Conservation (phyloP, 2,888 invertebrate species). For the Trichacis sp. region DNA sequence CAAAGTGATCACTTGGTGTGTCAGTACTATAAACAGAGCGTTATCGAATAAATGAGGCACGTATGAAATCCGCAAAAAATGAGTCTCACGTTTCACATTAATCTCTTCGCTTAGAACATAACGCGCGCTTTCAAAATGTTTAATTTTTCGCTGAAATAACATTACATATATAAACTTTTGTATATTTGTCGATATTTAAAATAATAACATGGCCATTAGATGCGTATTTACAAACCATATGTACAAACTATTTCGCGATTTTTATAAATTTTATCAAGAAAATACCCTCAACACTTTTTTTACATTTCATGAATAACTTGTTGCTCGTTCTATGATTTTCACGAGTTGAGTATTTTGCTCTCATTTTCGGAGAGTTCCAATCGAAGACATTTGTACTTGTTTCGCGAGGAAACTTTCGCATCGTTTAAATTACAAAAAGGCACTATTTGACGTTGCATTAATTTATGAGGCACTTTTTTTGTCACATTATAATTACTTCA, state of each 20-base stretch:
- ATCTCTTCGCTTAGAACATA: constrained; percentile 27
- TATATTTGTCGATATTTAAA: constrained; percentile 40
- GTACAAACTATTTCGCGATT: constrained; percentile 53
- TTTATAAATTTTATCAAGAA: constrained; percentile 34
- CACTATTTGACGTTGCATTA: too few relatives aligned
- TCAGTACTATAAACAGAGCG: constrained; percentile 50
- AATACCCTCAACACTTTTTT: constrained; percentile 9
- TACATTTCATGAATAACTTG: too few relatives aligned
- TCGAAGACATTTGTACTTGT: constrained; percentile 2
- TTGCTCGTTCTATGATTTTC: neutral
- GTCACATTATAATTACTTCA: too few relatives aligned
- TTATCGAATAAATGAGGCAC: constrained; percentile 39
- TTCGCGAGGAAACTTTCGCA: too few relatives aligned
- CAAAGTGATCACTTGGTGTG: constrained; percentile 46
- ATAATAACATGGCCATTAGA: constrained; percentile 55
- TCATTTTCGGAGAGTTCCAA: neutral
- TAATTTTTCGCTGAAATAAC: constrained; percentile 20
- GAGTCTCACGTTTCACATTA: constrained; percentile 34
- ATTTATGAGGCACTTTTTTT: constrained; percentile 8
- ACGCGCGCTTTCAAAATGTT: too few relatives aligned
- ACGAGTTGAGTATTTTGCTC: neutral
- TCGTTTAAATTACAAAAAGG: too few relatives aligned
- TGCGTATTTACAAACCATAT: constrained; percentile 64
- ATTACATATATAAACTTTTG: constrained; percentile 36
- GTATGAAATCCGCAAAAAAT: constrained; percentile 41